Evolutionary conservation across 2,113 vertebrate species (phyloP).

Genomic region (Sebastes fasciatus): DNA sequence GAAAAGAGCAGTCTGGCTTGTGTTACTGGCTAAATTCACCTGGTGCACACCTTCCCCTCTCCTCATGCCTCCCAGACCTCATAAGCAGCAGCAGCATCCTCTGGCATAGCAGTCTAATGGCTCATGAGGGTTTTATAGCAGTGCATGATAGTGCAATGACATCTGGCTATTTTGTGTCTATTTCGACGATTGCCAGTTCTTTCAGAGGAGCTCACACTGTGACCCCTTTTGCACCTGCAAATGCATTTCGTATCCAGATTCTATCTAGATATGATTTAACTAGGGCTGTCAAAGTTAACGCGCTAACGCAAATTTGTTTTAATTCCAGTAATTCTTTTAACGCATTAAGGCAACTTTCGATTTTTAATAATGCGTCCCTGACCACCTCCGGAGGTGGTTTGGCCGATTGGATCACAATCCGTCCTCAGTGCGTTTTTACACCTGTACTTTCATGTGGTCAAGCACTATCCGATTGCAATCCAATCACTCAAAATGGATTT

Average conservation of each 20-base stretch:
- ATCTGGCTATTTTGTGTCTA: conserved; percentile 72
- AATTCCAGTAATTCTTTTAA: too few species aligned
- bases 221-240: neutral
- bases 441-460: too few species aligned
- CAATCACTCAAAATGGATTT: too few species aligned
- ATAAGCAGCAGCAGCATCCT: conserved; percentile 51
- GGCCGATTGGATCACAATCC: too few species aligned
- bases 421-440: too few species aligned
- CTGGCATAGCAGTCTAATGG: conserved; percentile 63
- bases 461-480: too few species aligned
- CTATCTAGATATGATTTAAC: neutral
- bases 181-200: conserved; percentile 34
- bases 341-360: too few species aligned
- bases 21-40: conserved; percentile 46
- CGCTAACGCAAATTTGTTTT: too few species aligned
- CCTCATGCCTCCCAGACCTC: conserved; percentile 46
- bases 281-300: too few species aligned
- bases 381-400: too few species aligned
- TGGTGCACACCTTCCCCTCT: neutral
- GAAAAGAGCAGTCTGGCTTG: neutral
- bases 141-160: conserved; percentile 72
- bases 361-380: too few species aligned
- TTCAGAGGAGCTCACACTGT: conserved; percentile 48
- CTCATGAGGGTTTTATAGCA: conserved; percentile 80
- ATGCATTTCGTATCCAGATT: neutral